Evolutionary conservation across 2,113 vertebrate genomes (phyloP).

Genomic region (Mesitornis unicolor): DNA sequence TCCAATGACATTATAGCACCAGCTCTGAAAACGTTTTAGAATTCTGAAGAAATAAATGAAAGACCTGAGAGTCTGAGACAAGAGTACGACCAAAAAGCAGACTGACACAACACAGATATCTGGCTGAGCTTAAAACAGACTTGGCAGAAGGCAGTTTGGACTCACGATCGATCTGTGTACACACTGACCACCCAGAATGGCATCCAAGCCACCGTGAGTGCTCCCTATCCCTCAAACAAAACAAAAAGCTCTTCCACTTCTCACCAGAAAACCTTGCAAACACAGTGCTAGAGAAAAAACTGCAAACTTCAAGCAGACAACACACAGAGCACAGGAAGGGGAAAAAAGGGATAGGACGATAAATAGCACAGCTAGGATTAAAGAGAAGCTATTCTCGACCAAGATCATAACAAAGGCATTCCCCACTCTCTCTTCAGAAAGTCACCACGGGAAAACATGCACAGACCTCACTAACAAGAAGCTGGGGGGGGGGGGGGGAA

Average conservation of each 20-base stretch:
- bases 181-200: background rate
- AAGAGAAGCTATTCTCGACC: background rate
- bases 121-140: constrained; percentile 24
- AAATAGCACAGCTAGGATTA: background rate
- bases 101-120: background rate
- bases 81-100: background rate
- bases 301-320: background rate
- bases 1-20: background rate
- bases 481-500: background rate
- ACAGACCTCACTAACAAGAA: background rate
- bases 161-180: background rate
- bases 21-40: background rate
- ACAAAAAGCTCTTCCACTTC: background rate
- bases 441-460: background rate
- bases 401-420: background rate
- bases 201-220: background rate
- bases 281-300: background rate
- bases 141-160: background rate
- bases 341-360: background rate
- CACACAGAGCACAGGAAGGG: background rate
- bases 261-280: background rate
- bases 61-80: background rate
- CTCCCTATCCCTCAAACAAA: background rate
- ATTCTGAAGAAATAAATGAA: background rate
- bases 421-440: background rate